phyloP scores from a whole-genome alignment of 92 coral and sea anemone species.

The Paramuricea clavata region DNA sequence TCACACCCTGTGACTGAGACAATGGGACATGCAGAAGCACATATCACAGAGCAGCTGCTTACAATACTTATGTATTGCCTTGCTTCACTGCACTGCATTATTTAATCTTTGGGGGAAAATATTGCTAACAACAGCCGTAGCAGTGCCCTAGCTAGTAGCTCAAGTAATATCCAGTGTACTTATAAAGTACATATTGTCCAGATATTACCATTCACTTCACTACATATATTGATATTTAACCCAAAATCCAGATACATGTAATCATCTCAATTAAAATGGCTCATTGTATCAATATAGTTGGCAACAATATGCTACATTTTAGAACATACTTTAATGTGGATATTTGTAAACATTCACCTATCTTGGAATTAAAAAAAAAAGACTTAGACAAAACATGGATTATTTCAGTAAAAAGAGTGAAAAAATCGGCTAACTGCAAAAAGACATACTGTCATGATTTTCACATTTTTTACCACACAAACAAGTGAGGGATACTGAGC shows the following conservation, averaged over 20 bases:
- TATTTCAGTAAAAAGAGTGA: too few relatives aligned
- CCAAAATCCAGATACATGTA: not conserved
- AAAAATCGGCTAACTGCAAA: not conserved
- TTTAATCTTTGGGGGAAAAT: not conserved
- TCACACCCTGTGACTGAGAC: not conserved
- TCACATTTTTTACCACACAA: not conserved
- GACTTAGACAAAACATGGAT: slow-evolving; percentile 10
- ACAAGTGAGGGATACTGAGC: not conserved
- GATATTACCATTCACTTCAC: not conserved
- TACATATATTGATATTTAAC: not conserved
- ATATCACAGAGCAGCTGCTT: slow-evolving; percentile 35
- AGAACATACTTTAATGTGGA: not conserved
- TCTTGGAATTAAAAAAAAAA: not conserved
- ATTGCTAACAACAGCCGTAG: not conserved
- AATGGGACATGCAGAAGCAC: slow-evolving; percentile 51
- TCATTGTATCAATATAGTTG: not conserved
- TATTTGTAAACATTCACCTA: not conserved
- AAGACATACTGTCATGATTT: not conserved
- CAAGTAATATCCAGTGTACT: not conserved
- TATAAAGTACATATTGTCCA: not conserved
- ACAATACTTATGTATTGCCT: not conserved
- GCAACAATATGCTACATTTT: not conserved
- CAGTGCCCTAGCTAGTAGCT: not conserved
- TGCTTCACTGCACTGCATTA: slow-evolving; percentile 23
- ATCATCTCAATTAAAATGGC: not conserved